Evolutionary conservation across 2,113 vertebrate genomes (phyloP).

Genomic region (Neofelis nebulosa): DNA sequence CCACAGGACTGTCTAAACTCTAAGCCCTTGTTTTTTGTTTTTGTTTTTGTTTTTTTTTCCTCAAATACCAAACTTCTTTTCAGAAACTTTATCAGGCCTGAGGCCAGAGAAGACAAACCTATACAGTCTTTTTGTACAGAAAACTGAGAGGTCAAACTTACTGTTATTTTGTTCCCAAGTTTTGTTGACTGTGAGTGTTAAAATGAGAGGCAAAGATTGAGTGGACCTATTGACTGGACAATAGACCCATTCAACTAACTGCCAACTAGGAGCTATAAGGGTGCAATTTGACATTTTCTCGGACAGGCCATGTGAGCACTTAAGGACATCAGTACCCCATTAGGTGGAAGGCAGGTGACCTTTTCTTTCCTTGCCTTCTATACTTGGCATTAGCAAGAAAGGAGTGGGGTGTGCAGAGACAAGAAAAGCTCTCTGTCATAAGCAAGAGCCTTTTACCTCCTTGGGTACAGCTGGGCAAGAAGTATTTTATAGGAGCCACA

Average conservation of each 20-base stretch:
- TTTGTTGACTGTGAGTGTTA: background rate
- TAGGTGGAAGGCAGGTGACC: background rate
- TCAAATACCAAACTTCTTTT: background rate
- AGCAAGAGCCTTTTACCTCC: constrained; percentile 38
- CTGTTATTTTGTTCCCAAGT: background rate
- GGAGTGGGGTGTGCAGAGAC: background rate
- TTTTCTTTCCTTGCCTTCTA: constrained; percentile 48
- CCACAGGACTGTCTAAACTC: background rate
- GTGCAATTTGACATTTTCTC: constrained; percentile 59
- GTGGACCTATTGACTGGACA: background rate
- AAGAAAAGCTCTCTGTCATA: background rate
- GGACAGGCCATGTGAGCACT: background rate
- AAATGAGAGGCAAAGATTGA: constrained; percentile 18
- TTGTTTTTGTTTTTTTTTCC: too few species aligned
- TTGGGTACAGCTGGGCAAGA: background rate
- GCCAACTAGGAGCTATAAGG: background rate
- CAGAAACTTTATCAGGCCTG: background rate
- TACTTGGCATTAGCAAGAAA: background rate
- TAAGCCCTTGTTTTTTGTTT: background rate
- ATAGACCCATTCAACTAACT: constrained; percentile 7
- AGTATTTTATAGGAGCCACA: background rate
- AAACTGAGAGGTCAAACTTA: background rate
- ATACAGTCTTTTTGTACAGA: background rate
- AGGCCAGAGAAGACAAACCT: background rate
- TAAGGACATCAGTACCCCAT: constrained; percentile 17